Conservation (phyloP, 2,797 vertebrate species). For the Hydrolagus colliei region DNA sequence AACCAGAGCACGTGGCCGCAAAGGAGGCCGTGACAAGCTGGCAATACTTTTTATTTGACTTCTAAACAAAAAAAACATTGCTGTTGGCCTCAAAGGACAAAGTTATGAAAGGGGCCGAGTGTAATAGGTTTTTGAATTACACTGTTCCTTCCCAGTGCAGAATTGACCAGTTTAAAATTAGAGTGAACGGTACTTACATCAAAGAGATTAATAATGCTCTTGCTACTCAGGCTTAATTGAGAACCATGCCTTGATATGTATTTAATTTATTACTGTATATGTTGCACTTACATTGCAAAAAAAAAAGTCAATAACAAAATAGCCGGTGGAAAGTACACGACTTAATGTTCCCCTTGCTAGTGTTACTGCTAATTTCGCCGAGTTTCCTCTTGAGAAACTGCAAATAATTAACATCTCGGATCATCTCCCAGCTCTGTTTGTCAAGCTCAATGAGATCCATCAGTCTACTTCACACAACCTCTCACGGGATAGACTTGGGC, state of each 20-base stretch:
- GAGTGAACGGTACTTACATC: constrained; percentile 10
- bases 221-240: constrained; percentile 11
- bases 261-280: constrained; percentile 14
- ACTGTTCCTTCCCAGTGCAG: neutral
- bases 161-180: constrained; percentile 31
- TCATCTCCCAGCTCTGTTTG: no score
- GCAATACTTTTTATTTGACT: no score
- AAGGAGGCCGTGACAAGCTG: neutral
- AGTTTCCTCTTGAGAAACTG: neutral
- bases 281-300: neutral
- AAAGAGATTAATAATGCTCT: constrained; percentile 13
- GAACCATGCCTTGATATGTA: constrained; percentile 1
- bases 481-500: neutral
- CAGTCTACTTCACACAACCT: neutral
- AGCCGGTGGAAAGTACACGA: neutral
- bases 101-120: constrained; percentile 15
- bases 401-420: neutral
- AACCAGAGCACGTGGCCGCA: neutral
- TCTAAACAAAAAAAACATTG: neutral
- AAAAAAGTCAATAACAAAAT: constrained; percentile 7
- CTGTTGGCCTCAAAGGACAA: neutral
- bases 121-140: constrained; percentile 29
- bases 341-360: neutral
- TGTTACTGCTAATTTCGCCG: neutral
- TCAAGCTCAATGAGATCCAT: neutral